phyloP scores from a whole-genome alignment of 2,113 vertebrate genomes.

The Dissostichus mawsoni region DNA sequence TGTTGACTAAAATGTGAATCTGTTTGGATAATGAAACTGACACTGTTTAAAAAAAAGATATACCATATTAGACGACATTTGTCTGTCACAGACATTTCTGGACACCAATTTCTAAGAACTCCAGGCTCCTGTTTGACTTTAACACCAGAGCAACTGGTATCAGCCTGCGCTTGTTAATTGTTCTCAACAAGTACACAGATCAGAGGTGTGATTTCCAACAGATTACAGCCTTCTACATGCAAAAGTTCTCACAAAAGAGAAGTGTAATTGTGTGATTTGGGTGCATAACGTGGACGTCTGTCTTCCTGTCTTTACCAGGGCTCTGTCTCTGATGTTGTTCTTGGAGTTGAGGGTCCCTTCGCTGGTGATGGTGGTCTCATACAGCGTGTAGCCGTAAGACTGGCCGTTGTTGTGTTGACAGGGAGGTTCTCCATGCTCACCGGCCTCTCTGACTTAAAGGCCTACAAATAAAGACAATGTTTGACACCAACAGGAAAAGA shows the following conservation, averaged over 20 bases:
- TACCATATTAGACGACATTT: no score
- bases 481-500: no score
- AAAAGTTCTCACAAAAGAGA: constrained; percentile 12
- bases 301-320: constrained; percentile 83
- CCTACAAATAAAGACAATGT: constrained; percentile 70
- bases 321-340: constrained; percentile 87
- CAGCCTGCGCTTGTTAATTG: constrained; percentile 35
- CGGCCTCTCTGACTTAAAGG: constrained; percentile 82
- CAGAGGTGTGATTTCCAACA: constrained; percentile 39
- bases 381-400: constrained; percentile 89
- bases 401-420: constrained; percentile 87
- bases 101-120: neutral
- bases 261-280: constrained; percentile 2
- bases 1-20: neutral
- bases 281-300: neutral
- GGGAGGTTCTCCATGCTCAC: constrained; percentile 92
- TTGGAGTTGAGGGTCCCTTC: constrained; percentile 83
- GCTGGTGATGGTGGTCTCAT: constrained; percentile 85
- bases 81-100: neutral
- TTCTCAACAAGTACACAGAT: constrained; percentile 28
- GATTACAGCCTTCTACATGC: neutral
- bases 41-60: no score
- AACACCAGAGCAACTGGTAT: constrained; percentile 6
- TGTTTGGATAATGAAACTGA: no score
- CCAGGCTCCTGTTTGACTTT: neutral